Evolutionary conservation across 2,113 vertebrate species (phyloP).

Genomic region (Clinocottus analis): DNA sequence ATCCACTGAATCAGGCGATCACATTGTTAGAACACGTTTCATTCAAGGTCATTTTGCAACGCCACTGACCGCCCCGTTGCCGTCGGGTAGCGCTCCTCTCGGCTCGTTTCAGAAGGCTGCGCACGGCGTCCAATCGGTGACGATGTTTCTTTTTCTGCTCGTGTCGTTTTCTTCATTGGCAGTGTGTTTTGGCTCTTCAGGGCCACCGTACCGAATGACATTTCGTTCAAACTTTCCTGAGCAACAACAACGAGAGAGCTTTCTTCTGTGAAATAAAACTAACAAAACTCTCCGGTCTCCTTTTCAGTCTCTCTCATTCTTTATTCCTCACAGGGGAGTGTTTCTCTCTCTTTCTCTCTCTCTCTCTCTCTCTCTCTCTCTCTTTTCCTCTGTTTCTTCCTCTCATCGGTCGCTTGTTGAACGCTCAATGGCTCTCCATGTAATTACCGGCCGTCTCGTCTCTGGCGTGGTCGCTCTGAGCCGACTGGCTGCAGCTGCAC

Average conservation of each 20-base stretch:
- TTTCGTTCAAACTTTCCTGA: not conserved
- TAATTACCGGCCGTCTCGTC: constrained; percentile 14
- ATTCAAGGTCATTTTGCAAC: too few species aligned
- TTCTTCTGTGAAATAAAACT: not conserved
- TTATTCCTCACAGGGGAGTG: not conserved
- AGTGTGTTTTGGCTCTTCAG: too few species aligned
- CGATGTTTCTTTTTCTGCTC: not conserved
- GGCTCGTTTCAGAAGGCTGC: not conserved
- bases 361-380: not conserved
- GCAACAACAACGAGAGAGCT: too few species aligned
- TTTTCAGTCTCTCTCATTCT: not conserved
- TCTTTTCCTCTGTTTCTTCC: too few species aligned
- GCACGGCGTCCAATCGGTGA: not conserved
- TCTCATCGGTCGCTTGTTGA: constrained; percentile 7
- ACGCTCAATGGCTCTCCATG: not conserved
- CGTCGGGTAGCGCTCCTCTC: not conserved
- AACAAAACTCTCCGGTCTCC: not conserved
- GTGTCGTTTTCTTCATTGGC: too few species aligned
- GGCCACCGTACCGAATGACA: too few species aligned
- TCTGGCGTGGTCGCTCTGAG: constrained; percentile 13
- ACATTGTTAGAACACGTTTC: too few species aligned
- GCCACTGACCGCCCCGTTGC: too few species aligned
- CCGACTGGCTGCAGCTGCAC: not conserved
- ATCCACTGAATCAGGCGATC: too few species aligned
- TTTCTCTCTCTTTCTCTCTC: not conserved